Evolutionary conservation across 2,888 invertebrate species (phyloP), one percentile per base, ranked within the genome.

Genomic region (Axea sp.): DNA sequence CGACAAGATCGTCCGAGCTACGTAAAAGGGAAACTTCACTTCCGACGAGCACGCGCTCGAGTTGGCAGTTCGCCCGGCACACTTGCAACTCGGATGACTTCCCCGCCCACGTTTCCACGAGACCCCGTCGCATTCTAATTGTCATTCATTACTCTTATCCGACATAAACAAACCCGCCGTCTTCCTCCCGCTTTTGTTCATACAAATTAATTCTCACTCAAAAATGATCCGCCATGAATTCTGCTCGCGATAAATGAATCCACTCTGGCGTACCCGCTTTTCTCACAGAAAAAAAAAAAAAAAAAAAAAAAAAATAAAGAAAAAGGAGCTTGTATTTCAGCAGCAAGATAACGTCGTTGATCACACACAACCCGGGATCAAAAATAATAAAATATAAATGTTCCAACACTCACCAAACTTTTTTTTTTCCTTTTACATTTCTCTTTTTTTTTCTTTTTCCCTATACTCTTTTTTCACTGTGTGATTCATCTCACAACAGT

Each of bases 11-110:
- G 47, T 59, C 55, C 55, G 33, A 37, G 30, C 62, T 26, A 57
- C 59, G 72, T 47, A 65, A 64, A 65, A 72, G 72, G 72, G 65
- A 72, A 72, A 51, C 57, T 45, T 45, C 12, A 62, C 69, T 69
- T 45, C 41, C 53, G 59, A 65, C 59, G 57, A 64, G 57, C 59
- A 72, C 72, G 65, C 67, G 67, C 33, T 26, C 60, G 53, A 60
- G 30, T 73, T 73, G 73, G 73, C 73, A 73, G 45, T 28, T 35
- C 59, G 73, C 73, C 73, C 67, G 31, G 35, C 30, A 31, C 24
- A 67, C 73, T 53, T 51, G 35, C 65, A 39, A 41, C 55, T 39
- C 26, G 53, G 37, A 53, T 41, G 19, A 14, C 26, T 30, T 14
- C 14, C 19, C 45, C 30, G 14, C 31, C 51, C 11, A 30, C 17